Base-by-base conservation (phyloP, 2,113 vertebrate species). In the Zootoca vivipara region DNA sequence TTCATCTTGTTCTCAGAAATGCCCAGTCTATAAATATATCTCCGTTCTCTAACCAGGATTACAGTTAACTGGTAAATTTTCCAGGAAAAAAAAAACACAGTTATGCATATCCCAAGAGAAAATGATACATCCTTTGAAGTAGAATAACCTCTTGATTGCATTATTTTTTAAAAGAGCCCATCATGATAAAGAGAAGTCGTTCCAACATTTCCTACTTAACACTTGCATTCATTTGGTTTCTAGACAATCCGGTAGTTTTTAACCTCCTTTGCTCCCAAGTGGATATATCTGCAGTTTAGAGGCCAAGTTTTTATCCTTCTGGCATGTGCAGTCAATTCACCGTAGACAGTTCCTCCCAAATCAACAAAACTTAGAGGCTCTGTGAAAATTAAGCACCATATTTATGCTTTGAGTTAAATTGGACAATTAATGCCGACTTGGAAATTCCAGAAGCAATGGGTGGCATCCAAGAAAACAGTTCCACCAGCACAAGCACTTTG, bases 1-100 rank as follows among this genome's bases (percentile, higher is more conserved):
- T 96, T 95, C 93, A 92, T 96, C 96, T 95, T 91, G 90, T 93
- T 96, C 94, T 96, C 92, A 93, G 94, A 93, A 95, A 89, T 93
- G 89, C 69, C 46, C 92, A 86, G 58, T 42, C 94, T 96, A 92
- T 95, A 96, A 96, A 96, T 94, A 92, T 85, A 94, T 94, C 93
- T 94, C 91, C 92, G 87, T 85, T 91, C 92, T 96, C 95, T 95
- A 94, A 69, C 94, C 95, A 95, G 92, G 84, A 92, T 93, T 75
- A 88, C 89, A 82, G 88, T 89, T 88, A 93, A 79, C 56, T 82
- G 73, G 86, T 95, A 94, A 89, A 95, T 96, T 95, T 96, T 94
- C 93, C 90, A 85, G 94, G 92, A 93, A 92, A 86, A 88, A 95
- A 95, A 92, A 86, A 88, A 95, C 94, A 94, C 87, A 89, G 92